Base-by-base conservation (phyloP, 2,797 vertebrate species). In the Otolemur crassicaudatus region DNA sequence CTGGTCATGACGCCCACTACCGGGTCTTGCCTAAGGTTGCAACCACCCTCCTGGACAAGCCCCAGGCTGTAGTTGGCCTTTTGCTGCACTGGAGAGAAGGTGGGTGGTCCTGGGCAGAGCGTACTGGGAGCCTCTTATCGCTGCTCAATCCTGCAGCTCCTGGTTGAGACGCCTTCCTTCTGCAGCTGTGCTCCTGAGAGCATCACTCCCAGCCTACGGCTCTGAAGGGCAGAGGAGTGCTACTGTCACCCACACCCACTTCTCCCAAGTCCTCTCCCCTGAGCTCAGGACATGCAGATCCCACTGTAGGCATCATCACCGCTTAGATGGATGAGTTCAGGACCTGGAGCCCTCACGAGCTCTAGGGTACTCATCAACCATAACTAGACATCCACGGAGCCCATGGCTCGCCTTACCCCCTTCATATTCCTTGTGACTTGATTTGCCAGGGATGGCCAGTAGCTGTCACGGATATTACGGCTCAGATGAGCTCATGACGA, bases 181-280 rank as follows among this genome's bases (percentile, higher is more conserved):
- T 43, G 53, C 7, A 43, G 76, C 4, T 49, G 7, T 2, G 0
- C 27, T 43, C 56, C 53, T 19, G 60, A 10, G 23, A 61, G 60
- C 31, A 31, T 4, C 5, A 8, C 23, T 4, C n/a, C 73, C 11
- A 16, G 27, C 34, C 17, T 5, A 2, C 0, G 5, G 53, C 34
- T 85, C 60, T 29, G 22, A 67, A 25, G 3, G 27, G 25, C 58
- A 70, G 0, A 4, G 46, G 17, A 13, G 5, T 25, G 29, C 40
- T 46, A n/a, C 46, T 2, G 2, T 14, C 34, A 17, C 25, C 70
- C 11, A 14, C 17, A 17, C 63, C 40, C 27, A 46, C 19, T 16
- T 49, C 14, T 40, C 22, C 34, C 27, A 5, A 65, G 53, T 75
- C 23, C 5, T 76, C 19, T n/a, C 29, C 63, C 73, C 79, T 34